Evolutionary conservation across 2,888 invertebrate species (phyloP).

Genomic region (Teinopalpus imperialis): DNA sequence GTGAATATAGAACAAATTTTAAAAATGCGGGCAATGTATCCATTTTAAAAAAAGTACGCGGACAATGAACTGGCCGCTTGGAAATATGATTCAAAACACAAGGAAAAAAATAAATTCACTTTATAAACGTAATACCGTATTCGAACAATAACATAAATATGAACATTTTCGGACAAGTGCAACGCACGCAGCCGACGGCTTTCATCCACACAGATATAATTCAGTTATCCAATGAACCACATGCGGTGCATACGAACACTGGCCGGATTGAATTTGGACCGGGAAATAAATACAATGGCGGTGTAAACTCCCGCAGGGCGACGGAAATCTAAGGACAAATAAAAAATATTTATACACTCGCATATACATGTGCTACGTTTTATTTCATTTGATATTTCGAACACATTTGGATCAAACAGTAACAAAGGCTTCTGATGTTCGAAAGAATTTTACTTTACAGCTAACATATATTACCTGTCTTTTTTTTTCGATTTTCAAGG

Average conservation of each 20-base stretch:
- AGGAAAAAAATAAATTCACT: conserved; percentile 21
- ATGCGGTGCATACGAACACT: conserved; percentile 57
- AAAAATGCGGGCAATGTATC: neutral
- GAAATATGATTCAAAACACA: conserved; percentile 2
- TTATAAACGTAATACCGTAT: conserved; percentile 32
- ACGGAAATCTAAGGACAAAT: conserved; percentile 55
- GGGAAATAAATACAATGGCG: conserved; percentile 56
- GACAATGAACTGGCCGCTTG: neutral
- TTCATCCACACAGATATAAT: conserved; percentile 61
- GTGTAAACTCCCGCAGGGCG: conserved; percentile 66
- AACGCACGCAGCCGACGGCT: conserved; percentile 46
- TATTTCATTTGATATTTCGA: conserved; percentile 27
- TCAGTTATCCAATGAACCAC: conserved; percentile 70
- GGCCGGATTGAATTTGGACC: conserved; percentile 53
- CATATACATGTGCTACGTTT: conserved; percentile 33
- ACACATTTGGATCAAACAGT: conserved; percentile 24
- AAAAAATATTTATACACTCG: conserved; percentile 45
- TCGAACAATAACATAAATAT: conserved; percentile 51
- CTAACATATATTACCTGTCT: neutral
- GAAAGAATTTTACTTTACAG: conserved; percentile 1
- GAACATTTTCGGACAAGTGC: conserved; percentile 35
- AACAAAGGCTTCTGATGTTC: conserved; percentile 30
- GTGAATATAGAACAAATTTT: neutral
- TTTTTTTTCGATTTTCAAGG: neutral
- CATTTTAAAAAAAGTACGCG: neutral